phyloP scores from a whole-genome alignment of 2,888 invertebrate species.

The Syritta pipiens region DNA sequence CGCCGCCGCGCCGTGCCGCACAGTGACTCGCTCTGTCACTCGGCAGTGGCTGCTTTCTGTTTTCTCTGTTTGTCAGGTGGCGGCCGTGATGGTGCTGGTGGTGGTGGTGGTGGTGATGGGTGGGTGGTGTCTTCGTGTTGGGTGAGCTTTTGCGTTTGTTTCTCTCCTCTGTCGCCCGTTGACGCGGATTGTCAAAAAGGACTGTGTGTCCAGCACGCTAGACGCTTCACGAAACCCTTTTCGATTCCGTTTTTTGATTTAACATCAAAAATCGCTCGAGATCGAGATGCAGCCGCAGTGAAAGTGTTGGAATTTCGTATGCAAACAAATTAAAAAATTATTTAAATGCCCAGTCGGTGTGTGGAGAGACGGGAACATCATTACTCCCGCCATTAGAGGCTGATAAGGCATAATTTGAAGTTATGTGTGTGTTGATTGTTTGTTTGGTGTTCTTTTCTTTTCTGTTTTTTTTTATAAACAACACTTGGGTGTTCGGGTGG shows the following conservation, averaged over 20 bases:
- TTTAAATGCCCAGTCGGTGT: constrained; percentile 27
- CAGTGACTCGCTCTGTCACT: constrained; percentile 12
- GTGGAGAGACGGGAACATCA: background rate
- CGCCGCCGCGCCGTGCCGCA: constrained; percentile 11
- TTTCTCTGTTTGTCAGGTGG: constrained; percentile 46
- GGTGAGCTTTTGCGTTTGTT: constrained; percentile 45
- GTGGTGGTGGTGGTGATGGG: no score
- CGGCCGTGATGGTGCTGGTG: constrained; percentile 10
- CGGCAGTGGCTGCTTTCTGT: background rate
- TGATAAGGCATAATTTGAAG: constrained; percentile 6
- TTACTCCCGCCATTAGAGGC: constrained; percentile 16
- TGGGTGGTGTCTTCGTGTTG: constrained; percentile 57
- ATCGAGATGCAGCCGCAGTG: constrained; percentile 24
- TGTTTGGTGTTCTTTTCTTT: background rate
- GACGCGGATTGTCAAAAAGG: constrained; percentile 10
- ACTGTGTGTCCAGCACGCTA: no score
- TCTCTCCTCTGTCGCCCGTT: background rate
- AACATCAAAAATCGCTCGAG: background rate
- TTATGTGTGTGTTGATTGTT: constrained; percentile 18
- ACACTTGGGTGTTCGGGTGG: background rate
- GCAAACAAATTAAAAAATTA: constrained; percentile 43
- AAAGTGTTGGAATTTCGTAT: constrained; percentile 53
- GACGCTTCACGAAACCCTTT: no score
- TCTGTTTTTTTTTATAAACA: background rate
- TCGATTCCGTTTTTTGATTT: background rate